Base-by-base conservation (phyloP, 2,797 vertebrate species). In the Margarornis squamiger region DNA sequence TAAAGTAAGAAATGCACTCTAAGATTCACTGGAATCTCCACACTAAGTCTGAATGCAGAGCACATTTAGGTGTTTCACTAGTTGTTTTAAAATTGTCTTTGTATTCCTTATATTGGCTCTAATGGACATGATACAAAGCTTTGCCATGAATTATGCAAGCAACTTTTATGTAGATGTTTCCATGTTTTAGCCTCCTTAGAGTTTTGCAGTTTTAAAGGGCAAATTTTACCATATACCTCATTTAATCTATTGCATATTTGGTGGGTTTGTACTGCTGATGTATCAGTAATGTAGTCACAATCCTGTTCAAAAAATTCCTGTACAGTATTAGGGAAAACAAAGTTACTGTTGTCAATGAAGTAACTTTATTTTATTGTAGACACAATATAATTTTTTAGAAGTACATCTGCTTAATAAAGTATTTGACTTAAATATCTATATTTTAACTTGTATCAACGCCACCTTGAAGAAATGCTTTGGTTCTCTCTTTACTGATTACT, bases 1-100 rank as follows among this genome's bases (percentile, higher is more conserved):
- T 97, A 96, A 97, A 96, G 92, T 94, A 95, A 96, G 92, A 97
- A 95, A 95, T 94, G 93, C 83, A 95, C 92, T 97, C 92, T 94
- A 71, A 97, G 90, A 82, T 96, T 86, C 95, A 82, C 63, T 95
- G 95, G 95, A 96, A 97, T 96, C 89, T 93, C 95, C 80, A 90
- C 59, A 82, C 63, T 88, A 92, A 84, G 91, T 95, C 96, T 96
- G 87, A 97, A 95, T 94, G 88, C 79, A 91, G 85, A 93, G 46
- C 62, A 48, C 81, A 96, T 96, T 95, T 93, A 86, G 95, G 77
- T 66, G 83, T 88, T 95, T 96, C 86, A 88, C 95, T 91, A 83
- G 73, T 76, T 96, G 83, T 96, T 97, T 94, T 90, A 83, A 96
- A 97, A 97, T 90, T 91, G 66, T 74, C 95, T 97, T 94, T 97